These are phyloP conservation scores for Sciurus vulgaris DNA, from an alignment of 2,797 vertebrate species.

Conservation along the genomic window DNA sequence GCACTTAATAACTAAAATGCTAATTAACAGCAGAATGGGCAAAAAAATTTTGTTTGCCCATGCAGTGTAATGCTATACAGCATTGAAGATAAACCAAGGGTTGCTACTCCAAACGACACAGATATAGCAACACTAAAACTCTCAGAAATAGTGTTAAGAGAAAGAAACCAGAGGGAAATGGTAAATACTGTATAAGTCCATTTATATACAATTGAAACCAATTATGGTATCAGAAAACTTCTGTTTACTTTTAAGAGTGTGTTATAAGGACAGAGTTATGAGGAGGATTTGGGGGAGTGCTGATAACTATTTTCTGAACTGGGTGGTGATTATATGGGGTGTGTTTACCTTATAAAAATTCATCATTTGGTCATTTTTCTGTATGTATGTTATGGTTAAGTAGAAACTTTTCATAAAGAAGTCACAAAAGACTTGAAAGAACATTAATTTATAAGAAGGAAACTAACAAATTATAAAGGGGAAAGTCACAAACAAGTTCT, in stretches of 20 bases:
- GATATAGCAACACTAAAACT: neutral
- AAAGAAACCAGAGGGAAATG: neutral
- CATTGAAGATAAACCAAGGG: neutral
- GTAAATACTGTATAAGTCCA: neutral
- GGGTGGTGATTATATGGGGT: neutral
- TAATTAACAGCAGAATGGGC: neutral
- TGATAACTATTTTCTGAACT: constrained; percentile 16
- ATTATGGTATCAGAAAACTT: neutral
- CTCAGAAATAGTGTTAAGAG: neutral
- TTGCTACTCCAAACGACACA: neutral
- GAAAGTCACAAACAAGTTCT: neutral
- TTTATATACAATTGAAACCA: constrained; percentile 8
- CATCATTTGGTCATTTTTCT: neutral
- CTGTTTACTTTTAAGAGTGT: neutral
- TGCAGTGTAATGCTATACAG: neutral
- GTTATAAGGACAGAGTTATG: neutral
- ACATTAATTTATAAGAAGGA: constrained; percentile 12
- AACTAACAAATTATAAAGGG: constrained; percentile 49
- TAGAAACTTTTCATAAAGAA: constrained; percentile 52
- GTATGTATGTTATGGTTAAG: neutral
- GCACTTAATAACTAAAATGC: neutral
- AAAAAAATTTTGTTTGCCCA: neutral
- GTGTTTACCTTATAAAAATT: neutral
- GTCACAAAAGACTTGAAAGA: neutral
- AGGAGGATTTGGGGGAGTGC: neutral